Evolutionary conservation across 2,888 invertebrate species (phyloP).

Genomic region (Nomada lathburiana): DNA sequence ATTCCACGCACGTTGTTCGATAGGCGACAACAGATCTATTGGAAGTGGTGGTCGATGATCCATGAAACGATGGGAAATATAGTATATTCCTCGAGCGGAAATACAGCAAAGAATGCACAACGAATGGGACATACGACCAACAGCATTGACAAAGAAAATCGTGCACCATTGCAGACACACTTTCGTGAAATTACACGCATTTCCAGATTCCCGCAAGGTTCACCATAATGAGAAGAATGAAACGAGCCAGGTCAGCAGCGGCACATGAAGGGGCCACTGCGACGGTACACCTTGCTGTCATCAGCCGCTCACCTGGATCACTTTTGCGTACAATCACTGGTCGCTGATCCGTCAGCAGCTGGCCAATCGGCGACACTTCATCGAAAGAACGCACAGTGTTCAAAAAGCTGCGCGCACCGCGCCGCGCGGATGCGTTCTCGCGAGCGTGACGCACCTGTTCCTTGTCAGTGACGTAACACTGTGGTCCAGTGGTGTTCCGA

Average conservation of each 20-base stretch:
- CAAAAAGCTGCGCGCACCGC: slow-evolving; percentile 40
- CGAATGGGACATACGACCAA: too few relatives aligned
- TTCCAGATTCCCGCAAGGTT: background rate
- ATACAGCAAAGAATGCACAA: too few relatives aligned
- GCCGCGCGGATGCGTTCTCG: slow-evolving; percentile 31
- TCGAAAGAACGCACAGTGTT: slow-evolving; percentile 3
- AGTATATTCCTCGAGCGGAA: too few relatives aligned
- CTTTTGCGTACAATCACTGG: slow-evolving; percentile 21
- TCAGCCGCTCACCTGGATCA: slow-evolving; percentile 48
- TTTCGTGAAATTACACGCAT: background rate
- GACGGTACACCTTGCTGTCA: slow-evolving; percentile 7
- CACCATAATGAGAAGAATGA: background rate
- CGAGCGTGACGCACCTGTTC: slow-evolving; percentile 53
- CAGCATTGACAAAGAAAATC: background rate
- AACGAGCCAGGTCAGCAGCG: background rate
- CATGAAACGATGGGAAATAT: too few relatives aligned
- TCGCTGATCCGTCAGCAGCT: slow-evolving; percentile 30
- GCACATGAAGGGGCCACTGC: too few relatives aligned
- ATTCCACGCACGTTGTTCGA: too few relatives aligned
- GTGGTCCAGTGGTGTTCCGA: slow-evolving; percentile 8
- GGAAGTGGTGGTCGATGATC: too few relatives aligned
- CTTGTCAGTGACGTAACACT: slow-evolving; percentile 51
- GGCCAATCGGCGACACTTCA: slow-evolving; percentile 11
- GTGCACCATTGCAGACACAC: slow-evolving; percentile 1
- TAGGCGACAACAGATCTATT: too few relatives aligned